Percentiles rank a stretch among this genome's conserved stretches.
These are phyloP conservation scores for Delia radicum DNA, from an alignment of 1,140 invertebrate genomes.

Conservation along the genomic window DNA sequence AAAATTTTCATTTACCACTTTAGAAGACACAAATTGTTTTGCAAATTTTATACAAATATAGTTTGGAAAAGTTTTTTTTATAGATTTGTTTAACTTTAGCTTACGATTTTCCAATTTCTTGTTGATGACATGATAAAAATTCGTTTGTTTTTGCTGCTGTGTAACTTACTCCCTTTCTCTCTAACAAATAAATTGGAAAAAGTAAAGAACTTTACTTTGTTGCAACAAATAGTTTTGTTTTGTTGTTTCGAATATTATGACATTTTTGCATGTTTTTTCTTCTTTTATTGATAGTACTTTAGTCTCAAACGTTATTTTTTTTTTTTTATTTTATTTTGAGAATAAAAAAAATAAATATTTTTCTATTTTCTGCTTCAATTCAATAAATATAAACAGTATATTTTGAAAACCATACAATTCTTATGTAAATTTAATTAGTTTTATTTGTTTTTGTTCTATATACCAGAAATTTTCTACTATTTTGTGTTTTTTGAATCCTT, in stretches of 20 bases:
- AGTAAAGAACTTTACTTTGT: slow-evolving; percentile 3
- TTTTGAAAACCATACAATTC: neutral
- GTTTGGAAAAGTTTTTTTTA: slow-evolving; percentile 4
- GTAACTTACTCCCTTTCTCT: no score
- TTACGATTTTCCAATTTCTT: slow-evolving; percentile 25
- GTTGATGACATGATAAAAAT: slow-evolving; percentile 23
- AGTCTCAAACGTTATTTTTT: slow-evolving; percentile 7
- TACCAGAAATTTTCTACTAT: no score
- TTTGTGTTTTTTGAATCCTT: neutral
- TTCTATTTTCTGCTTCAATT: neutral
- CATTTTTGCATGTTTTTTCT: slow-evolving; percentile 9
- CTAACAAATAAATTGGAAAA: neutral
- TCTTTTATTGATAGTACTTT: slow-evolving; percentile 13
- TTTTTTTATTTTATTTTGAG: neutral
- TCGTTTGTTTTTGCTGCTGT: neutral
- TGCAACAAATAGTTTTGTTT: slow-evolving; percentile 15
- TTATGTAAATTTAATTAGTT: no score
- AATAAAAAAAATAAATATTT: neutral
- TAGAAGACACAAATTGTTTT: slow-evolving; percentile 20
- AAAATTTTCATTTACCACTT: slow-evolving; percentile 9
- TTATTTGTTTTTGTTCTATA: neutral
- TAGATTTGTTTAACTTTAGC: neutral
- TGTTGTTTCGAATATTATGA: slow-evolving; percentile 8
- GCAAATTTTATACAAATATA: slow-evolving; percentile 11
- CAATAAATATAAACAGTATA: neutral